Conservation (phyloP, 2,888 invertebrate species). For the Colletes collaris region DNA sequence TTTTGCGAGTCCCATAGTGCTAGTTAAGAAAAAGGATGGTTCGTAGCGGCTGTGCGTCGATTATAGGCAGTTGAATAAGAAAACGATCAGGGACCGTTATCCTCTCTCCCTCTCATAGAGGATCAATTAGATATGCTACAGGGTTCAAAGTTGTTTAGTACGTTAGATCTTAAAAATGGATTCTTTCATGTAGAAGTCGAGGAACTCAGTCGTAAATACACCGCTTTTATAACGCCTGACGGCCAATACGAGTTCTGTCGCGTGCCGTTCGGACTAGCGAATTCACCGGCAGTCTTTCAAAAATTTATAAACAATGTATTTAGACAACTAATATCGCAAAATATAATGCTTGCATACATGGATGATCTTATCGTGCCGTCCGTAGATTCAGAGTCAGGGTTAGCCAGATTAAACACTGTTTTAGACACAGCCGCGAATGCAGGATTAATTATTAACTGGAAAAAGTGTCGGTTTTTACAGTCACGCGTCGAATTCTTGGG, state of each 20-base stretch:
- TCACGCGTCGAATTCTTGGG: neutral
- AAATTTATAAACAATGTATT: constrained; percentile 6
- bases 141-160: neutral
- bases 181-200: constrained; percentile 41
- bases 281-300: constrained; percentile 11
- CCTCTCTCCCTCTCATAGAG: constrained; percentile 20
- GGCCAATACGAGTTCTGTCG: constrained; percentile 3
- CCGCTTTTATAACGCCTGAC: constrained; percentile 9
- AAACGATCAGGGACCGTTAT: constrained; percentile 21
- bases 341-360: neutral
- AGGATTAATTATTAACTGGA: constrained; percentile 8
- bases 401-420: neutral
- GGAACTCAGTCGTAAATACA: neutral
- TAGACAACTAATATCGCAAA: neutral
- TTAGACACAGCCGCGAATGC: constrained; percentile 6
- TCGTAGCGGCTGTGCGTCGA: constrained; percentile 75
- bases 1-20: constrained; percentile 67
- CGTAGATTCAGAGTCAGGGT: neutral
- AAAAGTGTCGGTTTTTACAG: constrained; percentile 13
- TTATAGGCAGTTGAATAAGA: constrained; percentile 67
- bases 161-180: constrained; percentile 57
- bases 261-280: constrained; percentile 8
- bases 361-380: constrained; percentile 14
- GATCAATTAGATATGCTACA: constrained; percentile 20
- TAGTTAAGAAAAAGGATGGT: constrained; percentile 69